A percentile compares a stretch with the other conserved stretches of the same genome.
Conservation (phyloP, 2,797 vertebrate genomes). For the Denticeps clupeoides region DNA sequence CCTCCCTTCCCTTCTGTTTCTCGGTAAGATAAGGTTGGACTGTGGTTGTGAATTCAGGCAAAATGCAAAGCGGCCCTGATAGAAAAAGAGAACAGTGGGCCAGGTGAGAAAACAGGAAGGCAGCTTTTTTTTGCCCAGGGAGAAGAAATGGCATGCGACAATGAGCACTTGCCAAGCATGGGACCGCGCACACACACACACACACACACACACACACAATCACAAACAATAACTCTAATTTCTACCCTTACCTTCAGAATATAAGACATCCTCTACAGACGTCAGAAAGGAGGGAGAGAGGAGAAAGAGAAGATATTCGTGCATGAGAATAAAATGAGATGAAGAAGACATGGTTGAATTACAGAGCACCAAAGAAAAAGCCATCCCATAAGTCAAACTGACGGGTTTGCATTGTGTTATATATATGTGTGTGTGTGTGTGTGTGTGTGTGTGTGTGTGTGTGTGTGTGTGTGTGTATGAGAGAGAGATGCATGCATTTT, state of each 20-base stretch:
- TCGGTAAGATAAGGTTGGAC: too few species aligned
- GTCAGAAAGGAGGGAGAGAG: constrained; percentile 82
- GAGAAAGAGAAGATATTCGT: constrained; percentile 37
- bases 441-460: neutral
- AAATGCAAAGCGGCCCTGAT: too few species aligned
- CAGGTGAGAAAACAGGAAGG: too few species aligned
- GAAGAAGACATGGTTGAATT: constrained; percentile 41
- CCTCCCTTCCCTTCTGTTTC: too few species aligned
- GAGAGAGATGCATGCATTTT: too few species aligned
- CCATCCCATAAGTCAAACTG: too few species aligned
- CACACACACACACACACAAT: constrained; percentile 23
- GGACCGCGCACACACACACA: constrained; percentile 13
- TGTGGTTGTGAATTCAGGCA: too few species aligned
- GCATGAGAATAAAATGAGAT: constrained; percentile 46
- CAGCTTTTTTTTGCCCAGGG: too few species aligned
- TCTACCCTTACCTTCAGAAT: constrained; percentile 99
- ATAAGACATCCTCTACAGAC: constrained; percentile 99
- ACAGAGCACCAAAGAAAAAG: too few species aligned
- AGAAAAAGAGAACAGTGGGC: neutral
- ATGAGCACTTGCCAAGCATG: constrained; percentile 33
- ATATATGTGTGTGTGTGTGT: too few species aligned
- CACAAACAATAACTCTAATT: constrained; percentile 28
- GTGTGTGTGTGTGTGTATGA: neutral
- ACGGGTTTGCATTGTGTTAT: too few species aligned
- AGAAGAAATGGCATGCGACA: constrained; percentile 38